These are phyloP conservation scores for Tinamus major DNA, from an alignment of 2,797 vertebrate genomes.

Conservation along the genomic window DNA sequence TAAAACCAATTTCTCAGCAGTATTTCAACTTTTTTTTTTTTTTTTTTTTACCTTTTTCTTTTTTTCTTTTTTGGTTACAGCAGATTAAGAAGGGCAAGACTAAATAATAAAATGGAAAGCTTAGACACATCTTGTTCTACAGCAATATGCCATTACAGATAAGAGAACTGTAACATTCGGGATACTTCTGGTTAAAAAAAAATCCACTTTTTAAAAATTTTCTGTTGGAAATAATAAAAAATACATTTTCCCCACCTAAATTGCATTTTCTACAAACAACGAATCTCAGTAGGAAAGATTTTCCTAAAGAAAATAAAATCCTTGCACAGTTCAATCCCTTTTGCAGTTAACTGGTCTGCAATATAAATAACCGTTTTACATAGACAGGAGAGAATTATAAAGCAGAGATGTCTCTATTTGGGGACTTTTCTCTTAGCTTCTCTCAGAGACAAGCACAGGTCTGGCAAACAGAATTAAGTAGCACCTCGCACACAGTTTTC, in stretches of 20 bases:
- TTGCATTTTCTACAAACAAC: not conserved
- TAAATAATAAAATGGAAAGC: not conserved
- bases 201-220: not conserved
- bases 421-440: not conserved
- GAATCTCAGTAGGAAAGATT: not conserved
- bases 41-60: not conserved
- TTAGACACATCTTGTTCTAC: not conserved
- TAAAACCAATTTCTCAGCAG: not conserved
- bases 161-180: not conserved
- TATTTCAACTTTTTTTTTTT: not conserved
- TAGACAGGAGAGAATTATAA: not conserved
- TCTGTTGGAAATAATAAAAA: not conserved
- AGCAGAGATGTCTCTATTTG: not conserved
- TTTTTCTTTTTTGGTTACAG: not conserved
- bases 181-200: not conserved
- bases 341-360: not conserved
- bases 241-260: not conserved
- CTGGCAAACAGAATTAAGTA: not conserved
- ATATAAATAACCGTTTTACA: not conserved
- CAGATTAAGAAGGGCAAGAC: not conserved
- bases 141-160: not conserved
- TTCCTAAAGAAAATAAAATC: not conserved
- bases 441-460: not conserved
- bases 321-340: not conserved
- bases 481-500: not conserved